Conservation (phyloP, 1,140 invertebrate genomes). For the Conus ventricosus region DNA sequence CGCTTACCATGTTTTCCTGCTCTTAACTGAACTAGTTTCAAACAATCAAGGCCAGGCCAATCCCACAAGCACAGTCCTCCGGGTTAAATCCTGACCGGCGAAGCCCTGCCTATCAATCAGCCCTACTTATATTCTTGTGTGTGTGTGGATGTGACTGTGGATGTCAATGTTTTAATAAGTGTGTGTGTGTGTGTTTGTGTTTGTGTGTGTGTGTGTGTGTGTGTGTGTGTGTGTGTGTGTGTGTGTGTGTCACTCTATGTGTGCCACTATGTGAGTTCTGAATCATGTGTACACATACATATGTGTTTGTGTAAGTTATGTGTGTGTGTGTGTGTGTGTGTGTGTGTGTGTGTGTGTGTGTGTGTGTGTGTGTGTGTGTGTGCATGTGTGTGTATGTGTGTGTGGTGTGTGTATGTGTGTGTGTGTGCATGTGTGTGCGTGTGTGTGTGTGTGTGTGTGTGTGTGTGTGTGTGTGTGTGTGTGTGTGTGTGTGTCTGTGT, state of each 20-base stretch:
- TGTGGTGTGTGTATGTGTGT: no score
- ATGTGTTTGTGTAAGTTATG: no score
- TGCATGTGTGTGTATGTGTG: background rate
- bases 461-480: no score
- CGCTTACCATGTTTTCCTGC: background rate
- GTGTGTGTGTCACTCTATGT: background rate
- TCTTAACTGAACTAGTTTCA: background rate
- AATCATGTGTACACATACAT: no score
- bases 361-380: background rate
- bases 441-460: no score
- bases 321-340: no score
- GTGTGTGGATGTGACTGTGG: background rate
- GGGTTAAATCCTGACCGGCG: background rate
- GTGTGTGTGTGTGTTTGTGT: constrained; percentile 1
- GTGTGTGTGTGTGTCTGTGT: no score
- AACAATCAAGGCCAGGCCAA: background rate
- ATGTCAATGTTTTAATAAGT: background rate
- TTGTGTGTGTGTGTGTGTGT: background rate
- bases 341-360: no score
- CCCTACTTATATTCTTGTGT: background rate
- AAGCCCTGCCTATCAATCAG: background rate
- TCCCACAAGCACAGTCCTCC: background rate
- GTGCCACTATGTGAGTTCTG: no score
- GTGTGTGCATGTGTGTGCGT: no score
- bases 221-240: background rate